These are phyloP conservation scores for Alloscopus bannaensis DNA, from an alignment of 2,888 invertebrate genomes.

Conservation along the genomic window DNA sequence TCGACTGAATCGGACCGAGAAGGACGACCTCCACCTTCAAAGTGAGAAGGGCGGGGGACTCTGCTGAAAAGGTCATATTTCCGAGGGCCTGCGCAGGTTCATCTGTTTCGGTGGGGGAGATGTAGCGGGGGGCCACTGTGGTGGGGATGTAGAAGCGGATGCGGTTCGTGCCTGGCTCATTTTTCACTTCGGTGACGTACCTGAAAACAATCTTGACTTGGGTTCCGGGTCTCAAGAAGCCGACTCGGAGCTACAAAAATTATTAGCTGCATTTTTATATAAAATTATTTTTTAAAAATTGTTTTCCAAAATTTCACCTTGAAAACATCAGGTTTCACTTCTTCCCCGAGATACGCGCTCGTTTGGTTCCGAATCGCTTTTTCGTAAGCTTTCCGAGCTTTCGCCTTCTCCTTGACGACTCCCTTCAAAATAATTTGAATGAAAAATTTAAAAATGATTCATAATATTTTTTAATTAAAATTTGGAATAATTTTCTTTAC, in stretches of 20 bases:
- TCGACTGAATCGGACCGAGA: constrained; percentile 67
- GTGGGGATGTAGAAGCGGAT: constrained; percentile 73
- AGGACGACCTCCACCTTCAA: constrained; percentile 68
- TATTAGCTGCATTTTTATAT: background rate
- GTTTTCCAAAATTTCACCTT: constrained; percentile 55
- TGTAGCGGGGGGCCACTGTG: constrained; percentile 73
- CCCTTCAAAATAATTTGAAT: constrained; percentile 57
- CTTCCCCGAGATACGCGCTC: constrained; percentile 68
- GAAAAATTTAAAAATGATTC: background rate
- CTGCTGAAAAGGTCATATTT: constrained; percentile 66
- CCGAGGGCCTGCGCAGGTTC: constrained; percentile 65
- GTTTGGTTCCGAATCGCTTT: constrained; percentile 65
- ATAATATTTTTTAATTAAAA: background rate
- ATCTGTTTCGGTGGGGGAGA: constrained; percentile 64
- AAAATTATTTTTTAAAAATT: background rate
- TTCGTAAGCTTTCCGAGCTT: constrained; percentile 70
- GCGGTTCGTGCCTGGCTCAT: constrained; percentile 67
- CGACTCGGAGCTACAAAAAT: constrained; percentile 56
- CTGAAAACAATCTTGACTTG: constrained; percentile 71
- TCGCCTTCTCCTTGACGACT: constrained; percentile 66
- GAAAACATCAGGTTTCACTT: constrained; percentile 71
- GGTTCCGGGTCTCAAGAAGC: constrained; percentile 70
- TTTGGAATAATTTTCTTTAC: constrained; percentile 25
- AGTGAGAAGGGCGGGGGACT: constrained; percentile 65
- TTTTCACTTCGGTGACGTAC: constrained; percentile 72